A percentile compares a stretch with the other conserved stretches of the same genome.
phyloP scores from a whole-genome alignment of 2,797 vertebrate species.

The Chelonia mydas region DNA sequence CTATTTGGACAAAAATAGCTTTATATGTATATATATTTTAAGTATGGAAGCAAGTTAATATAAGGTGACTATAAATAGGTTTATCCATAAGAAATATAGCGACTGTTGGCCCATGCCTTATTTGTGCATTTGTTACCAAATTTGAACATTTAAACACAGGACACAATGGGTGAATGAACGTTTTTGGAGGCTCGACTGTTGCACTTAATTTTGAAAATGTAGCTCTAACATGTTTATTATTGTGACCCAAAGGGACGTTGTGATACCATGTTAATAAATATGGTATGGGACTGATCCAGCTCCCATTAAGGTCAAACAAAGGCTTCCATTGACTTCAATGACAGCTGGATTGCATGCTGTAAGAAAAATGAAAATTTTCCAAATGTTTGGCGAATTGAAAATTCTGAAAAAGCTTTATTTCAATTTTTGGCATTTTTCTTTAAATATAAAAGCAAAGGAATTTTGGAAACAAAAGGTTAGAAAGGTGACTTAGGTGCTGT shows the following conservation, averaged over 20 bases:
- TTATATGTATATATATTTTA: neutral
- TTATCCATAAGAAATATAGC: slow-evolving; percentile 29
- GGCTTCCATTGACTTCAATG: neutral
- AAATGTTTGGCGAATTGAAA: too few relatives aligned
- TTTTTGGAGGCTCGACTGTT: neutral
- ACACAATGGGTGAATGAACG: neutral
- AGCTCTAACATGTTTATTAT: neutral
- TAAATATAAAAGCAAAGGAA: neutral
- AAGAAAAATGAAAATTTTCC: neutral
- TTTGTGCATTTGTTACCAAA: neutral
- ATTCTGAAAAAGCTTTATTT: neutral
- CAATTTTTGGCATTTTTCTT: neutral
- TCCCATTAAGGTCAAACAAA: neutral
- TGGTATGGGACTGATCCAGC: neutral
- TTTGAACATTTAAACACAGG: neutral
- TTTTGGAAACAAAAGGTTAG: neutral
- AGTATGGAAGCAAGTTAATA: slow-evolving; percentile 30
- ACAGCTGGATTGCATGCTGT: neutral
- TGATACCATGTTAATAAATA: neutral
- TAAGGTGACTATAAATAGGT: slow-evolving; percentile 30
- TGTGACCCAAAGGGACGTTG: neutral
- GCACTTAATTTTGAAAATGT: neutral
- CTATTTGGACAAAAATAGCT: slow-evolving; percentile 4
- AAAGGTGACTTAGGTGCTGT: neutral
- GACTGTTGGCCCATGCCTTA: slow-evolving; percentile 7